Base-by-base conservation (phyloP, 2,113 vertebrate species). In the Lophius piscatorius region DNA sequence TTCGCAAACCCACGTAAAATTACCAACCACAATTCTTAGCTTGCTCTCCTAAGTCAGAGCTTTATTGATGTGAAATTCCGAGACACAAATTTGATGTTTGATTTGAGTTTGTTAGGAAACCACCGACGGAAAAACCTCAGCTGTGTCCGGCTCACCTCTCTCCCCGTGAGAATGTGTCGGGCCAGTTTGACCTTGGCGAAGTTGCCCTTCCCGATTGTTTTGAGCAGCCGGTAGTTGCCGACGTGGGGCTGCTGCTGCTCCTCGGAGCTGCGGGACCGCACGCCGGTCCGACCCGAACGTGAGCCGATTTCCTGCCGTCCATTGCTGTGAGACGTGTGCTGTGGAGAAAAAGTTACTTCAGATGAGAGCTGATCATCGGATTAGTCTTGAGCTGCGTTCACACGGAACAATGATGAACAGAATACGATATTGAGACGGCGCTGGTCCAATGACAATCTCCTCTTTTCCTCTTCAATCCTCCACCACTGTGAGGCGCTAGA, bases 131-230 rank as follows among this genome's bases (percentile, higher is more conserved):
- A n/a, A n/a, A n/a, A n/a, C n/a, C n/a, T n/a, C n/a, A n/a, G n/a
- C n/a, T n/a, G n/a, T n/a, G n/a, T n/a, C n/a, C n/a, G 6, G 42
- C 87, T 94, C 92, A 98, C 97, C 94, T 98, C 97, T 95, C 95
- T 92, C 90, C 95, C 95, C 22, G 96, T 98, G 42, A 98, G 95
- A 84, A 97, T 98, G 82, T 99, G 96, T 58, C 96, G 92, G 46
- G 95, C 96, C 86, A 98, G 91, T 45, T 98, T 98, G 72, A 99
- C 96, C 91, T 99, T 99, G 76, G 97, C 97, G 67, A 99, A 99
- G 87, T 99, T 99, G 61, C 96, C 97, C 87, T 99, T 99, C 70
- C 97, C 97, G 62, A 99, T 99, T 2, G 96, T 99, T 88, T 98
- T 98, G 42, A 99, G 92, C 64, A 98, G 94, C 62, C 97, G 92